Base-by-base conservation (phyloP, 2,888 invertebrate species). In the Aporophyla nigra region DNA sequence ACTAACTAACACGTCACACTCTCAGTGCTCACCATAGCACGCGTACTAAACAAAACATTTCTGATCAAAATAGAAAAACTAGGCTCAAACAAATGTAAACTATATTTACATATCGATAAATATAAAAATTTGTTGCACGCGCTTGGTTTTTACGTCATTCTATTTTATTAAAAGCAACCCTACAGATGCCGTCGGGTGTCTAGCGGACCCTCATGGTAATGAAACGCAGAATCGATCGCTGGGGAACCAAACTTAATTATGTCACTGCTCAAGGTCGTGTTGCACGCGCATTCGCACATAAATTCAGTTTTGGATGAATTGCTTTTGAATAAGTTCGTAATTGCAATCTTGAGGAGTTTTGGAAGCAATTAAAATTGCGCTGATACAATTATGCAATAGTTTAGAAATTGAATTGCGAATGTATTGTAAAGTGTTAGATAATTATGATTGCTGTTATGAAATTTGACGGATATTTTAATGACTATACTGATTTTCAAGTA, bases 191-290 rank as follows among this genome's bases (percentile, higher is more conserved):
- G 84, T 77, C 81, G 87, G 93, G 92, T 92, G 92, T 91, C 90
- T 85, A 75, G 87, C 78, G 87, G 93, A 90, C 93, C 95, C 94
- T 91, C 90, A 81, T 88, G 91, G 90, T 93, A 92, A 92, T 92
- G 92, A 93, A 93, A 93, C 87, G 86, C 83, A 87, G 88, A 91
- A 95, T 95, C 95, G 95, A 95, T 95, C 91, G 92, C 74, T 86
- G 69, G 85, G 93, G 93, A 93, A 90, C 88, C 86, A 76, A 92
- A 94, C 93, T 92, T 93, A 94, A 95, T 96, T 94, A 94, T 93
- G 93, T 92, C 93, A 91, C 85, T 85, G 91, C 82, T 94, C 96
- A 96, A 96, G 96, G 96, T 95, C 95, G 89, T 78, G 78, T 78
- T 87, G 90, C 84, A 86, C 75, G 74, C 84, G 84, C 84, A 86